These are phyloP conservation scores for Helicolenus hilgendorfi DNA, from an alignment of 2,797 vertebrate genomes.

Conservation along the genomic window DNA sequence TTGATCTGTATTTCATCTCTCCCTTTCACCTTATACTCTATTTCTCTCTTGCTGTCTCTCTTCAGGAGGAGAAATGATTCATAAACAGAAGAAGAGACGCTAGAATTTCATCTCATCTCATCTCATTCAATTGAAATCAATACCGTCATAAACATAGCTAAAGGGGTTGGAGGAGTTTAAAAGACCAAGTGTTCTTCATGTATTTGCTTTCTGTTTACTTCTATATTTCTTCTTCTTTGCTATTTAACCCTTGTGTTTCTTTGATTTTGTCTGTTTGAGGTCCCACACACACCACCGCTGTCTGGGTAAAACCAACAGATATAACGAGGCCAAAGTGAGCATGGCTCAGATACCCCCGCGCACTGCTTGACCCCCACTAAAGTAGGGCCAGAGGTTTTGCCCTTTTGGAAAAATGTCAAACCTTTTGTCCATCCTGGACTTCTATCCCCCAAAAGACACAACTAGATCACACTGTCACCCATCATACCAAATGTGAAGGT, in stretches of 20 bases:
- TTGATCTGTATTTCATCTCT: constrained; percentile 52
- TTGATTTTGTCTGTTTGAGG: background rate
- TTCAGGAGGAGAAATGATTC: constrained; percentile 3
- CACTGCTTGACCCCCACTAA: too few relatives aligned
- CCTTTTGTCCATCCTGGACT: too few relatives aligned
- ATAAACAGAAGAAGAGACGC: background rate
- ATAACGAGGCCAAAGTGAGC: too few relatives aligned
- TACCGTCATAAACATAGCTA: background rate
- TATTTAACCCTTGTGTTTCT: background rate
- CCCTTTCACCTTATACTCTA: background rate
- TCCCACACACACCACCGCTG: too few relatives aligned
- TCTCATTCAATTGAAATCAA: background rate
- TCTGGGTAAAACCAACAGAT: background rate
- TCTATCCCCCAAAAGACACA: too few relatives aligned
- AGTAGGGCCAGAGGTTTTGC: too few relatives aligned
- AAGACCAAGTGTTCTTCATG: too few relatives aligned
- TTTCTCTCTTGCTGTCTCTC: background rate
- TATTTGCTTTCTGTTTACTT: background rate
- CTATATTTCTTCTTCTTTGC: background rate
- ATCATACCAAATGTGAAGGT: too few relatives aligned
- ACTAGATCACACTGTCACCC: too few relatives aligned
- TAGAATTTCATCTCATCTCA: background rate
- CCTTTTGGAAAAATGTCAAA: too few relatives aligned
- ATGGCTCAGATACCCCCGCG: too few relatives aligned
- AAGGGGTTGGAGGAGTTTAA: background rate